Evolutionary conservation across 35 echinoderm and acorn worm genomes (phyloP).

Genomic region (Lytechinus pictus): DNA sequence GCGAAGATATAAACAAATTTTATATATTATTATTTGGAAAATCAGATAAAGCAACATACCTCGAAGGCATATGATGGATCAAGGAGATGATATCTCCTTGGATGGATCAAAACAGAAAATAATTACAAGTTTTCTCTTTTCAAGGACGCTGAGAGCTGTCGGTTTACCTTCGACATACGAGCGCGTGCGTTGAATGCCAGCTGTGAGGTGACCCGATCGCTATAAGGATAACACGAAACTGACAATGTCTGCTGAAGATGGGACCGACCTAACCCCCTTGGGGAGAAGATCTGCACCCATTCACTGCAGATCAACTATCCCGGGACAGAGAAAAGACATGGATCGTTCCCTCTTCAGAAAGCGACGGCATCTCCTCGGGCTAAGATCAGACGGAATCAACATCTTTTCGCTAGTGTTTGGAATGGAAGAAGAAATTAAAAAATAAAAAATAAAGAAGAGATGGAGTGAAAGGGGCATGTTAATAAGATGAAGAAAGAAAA

Average conservation of each 20-base stretch:
- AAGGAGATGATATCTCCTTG: too few species aligned
- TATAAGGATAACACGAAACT: background rate
- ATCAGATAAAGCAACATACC: background rate
- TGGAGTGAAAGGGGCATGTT: background rate
- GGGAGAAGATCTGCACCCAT: background rate
- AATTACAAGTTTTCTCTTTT: background rate
- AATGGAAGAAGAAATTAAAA: background rate
- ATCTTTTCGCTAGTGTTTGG: background rate
- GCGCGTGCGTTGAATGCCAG: slow-evolving; percentile 14
- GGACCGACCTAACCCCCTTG: background rate
- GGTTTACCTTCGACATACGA: background rate
- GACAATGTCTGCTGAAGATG: background rate
- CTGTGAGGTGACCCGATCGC: background rate
- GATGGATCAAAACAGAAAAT: background rate
- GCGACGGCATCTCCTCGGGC: background rate
- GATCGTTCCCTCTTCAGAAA: background rate
- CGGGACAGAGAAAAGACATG: background rate
- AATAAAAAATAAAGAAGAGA: background rate
- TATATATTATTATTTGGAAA: background rate
- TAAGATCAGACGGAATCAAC: background rate
- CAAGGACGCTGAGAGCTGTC: background rate
- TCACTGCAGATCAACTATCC: background rate
- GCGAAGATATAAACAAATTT: background rate
- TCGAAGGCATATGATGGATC: background rate
- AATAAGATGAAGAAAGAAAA: too few species aligned